Conservation (phyloP, 2,888 invertebrate species). For the Parapristionchus giblindavisi region DNA sequence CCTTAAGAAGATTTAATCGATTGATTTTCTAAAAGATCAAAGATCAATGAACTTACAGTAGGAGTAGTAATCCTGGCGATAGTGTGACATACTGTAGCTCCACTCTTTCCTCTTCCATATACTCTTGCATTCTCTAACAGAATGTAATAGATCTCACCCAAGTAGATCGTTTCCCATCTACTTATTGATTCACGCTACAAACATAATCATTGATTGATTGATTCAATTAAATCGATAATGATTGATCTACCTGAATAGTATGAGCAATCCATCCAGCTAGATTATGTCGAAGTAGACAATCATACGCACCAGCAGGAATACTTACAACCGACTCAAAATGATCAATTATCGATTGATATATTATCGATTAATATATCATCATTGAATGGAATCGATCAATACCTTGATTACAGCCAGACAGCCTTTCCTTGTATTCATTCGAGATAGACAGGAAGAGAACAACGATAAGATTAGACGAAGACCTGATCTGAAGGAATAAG, state of each 20-base stretch:
- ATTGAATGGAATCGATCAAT: background rate
- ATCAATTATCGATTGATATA: too few relatives aligned
- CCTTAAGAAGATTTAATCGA: too few relatives aligned
- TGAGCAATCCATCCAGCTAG: conserved; percentile 51
- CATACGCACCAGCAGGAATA: conserved; percentile 51
- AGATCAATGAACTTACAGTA: conserved; percentile 27
- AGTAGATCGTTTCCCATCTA: conserved; percentile 52
- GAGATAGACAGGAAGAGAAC: conserved; percentile 29
- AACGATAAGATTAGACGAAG: conserved; percentile 30
- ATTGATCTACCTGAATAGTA: conserved; percentile 39
- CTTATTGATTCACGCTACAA: conserved; percentile 39
- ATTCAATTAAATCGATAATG: background rate
- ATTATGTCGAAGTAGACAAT: conserved; percentile 46
- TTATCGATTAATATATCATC: background rate
- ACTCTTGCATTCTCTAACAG: conserved; percentile 46
- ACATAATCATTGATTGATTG: background rate
- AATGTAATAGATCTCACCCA: conserved; percentile 48
- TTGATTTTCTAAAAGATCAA: too few relatives aligned
- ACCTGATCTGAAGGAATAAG: conserved; percentile 7
- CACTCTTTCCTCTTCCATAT: conserved; percentile 45
- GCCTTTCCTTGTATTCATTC: conserved; percentile 9
- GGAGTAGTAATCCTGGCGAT: conserved; percentile 30
- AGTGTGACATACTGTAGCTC: conserved; percentile 40
- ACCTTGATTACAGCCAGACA: conserved; percentile 17
- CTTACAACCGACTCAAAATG: conserved; percentile 35